Evolutionary conservation across 2,113 vertebrate genomes (phyloP), one percentile per base, ranked within the genome.

Genomic region (Psilopogon haemacephalus): DNA sequence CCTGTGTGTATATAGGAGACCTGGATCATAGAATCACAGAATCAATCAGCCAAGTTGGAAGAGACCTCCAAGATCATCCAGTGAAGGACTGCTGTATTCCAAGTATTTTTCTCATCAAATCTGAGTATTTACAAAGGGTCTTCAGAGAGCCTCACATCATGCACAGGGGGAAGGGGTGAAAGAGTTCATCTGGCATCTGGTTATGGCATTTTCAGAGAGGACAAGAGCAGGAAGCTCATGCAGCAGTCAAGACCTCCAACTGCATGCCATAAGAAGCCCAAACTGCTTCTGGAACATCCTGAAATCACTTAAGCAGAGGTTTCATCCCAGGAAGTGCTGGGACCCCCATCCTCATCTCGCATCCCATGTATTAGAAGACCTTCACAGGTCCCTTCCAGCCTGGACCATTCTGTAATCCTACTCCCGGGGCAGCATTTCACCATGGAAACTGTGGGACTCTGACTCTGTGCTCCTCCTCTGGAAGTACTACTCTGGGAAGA

Each of bases 31-130:
- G n/a, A n/a, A n/a, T n/a, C n/a, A n/a, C n/a, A n/a, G n/a, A n/a
- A n/a, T n/a, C n/a, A n/a, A n/a, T n/a, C n/a, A n/a, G n/a, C n/a
- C n/a, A n/a, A n/a, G n/a, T n/a, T n/a, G n/a, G n/a, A n/a, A n/a
- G n/a, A n/a, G n/a, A n/a, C n/a, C n/a, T n/a, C n/a, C n/a, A n/a
- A n/a, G n/a, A n/a, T n/a, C n/a, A n/a, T n/a, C n/a, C n/a, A n/a
- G 90, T 3, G 42, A 56, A 86, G 69, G 52, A 40, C 79, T 91
- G 79, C 82, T 89, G 85, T 79, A 63, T 91, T 93, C 88, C 83
- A 80, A 63, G 88, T 77, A 59, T 80, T 84, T 79, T 80, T 80
- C 32, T 70, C 85, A 90, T 89, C 86, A 90, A 89, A 88, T 73
- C 72, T 44, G 83, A 68, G 63, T 68, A 2, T 89, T 82, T 62